Conservation (phyloP, 2,113 vertebrate genomes). For the Ptyas mucosa region DNA sequence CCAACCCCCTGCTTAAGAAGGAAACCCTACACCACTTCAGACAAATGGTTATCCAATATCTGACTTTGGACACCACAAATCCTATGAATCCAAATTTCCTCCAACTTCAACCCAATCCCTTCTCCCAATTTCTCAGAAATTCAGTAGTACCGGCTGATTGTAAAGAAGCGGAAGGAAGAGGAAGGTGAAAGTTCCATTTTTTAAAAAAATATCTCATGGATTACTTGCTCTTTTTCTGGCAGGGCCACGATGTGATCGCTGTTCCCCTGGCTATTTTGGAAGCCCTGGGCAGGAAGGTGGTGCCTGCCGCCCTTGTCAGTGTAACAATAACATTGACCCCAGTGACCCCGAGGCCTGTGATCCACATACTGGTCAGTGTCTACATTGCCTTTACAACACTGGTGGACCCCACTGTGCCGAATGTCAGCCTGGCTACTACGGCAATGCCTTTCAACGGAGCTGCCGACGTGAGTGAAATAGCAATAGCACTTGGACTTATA, state of each 20-base stretch:
- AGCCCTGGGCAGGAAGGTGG: conserved; percentile 67
- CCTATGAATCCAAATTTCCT: not conserved
- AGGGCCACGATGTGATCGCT: conserved; percentile 81
- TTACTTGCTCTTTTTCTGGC: fast-evolving
- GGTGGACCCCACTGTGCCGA: conserved; percentile 68
- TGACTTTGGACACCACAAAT: not conserved
- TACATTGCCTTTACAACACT: conserved; percentile 79
- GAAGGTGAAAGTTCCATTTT: not conserved
- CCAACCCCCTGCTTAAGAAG: too few species aligned
- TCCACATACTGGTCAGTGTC: conserved; percentile 73
- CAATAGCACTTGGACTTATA: too few species aligned
- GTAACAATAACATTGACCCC: conserved; percentile 80
- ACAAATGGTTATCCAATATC: not conserved
- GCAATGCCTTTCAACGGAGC: conserved; percentile 76
- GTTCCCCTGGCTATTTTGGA: conserved; percentile 80
- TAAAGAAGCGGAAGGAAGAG: not conserved
- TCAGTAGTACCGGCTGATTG: not conserved
- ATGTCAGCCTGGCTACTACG: conserved; percentile 77
- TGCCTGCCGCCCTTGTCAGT: conserved; percentile 75
- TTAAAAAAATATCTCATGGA: not conserved
- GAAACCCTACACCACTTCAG: too few species aligned
- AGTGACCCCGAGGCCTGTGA: conserved; percentile 79
- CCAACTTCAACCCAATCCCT: not conserved
- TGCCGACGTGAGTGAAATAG: conserved; percentile 73
- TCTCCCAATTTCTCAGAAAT: not conserved